Evolutionary conservation across 2,797 vertebrate species (phyloP).

Genomic region (Rhinella marina): DNA sequence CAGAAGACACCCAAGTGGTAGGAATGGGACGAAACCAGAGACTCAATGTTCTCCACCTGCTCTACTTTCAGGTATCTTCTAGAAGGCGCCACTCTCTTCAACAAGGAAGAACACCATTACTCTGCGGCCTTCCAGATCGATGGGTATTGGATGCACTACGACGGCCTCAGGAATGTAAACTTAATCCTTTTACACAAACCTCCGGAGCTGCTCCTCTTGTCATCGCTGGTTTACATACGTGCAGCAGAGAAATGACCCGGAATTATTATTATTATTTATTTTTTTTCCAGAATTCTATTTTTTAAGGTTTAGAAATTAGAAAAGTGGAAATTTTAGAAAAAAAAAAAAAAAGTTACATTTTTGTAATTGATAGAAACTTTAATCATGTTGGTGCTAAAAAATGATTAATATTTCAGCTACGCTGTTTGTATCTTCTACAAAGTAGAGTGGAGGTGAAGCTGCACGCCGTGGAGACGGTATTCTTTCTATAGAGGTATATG

Average conservation of each 20-base stretch:
- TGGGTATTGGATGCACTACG: constrained; percentile 86
- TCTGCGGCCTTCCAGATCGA: constrained; percentile 87
- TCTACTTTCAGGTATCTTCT: constrained; percentile 79
- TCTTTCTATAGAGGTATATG: neutral
- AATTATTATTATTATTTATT: neutral
- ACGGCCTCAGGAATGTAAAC: constrained; percentile 85
- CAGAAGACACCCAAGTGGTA: neutral
- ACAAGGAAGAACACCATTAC: constrained; percentile 89
- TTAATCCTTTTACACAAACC: constrained; percentile 87
- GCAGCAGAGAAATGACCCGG: constrained; percentile 79
- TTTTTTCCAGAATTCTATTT: neutral
- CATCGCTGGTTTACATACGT: constrained; percentile 85
- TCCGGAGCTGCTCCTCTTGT: constrained; percentile 84
- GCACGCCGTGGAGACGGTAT: neutral
- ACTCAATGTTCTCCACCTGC: neutral
- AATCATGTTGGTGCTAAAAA: constrained; percentile 22
- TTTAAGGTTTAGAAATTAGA: neutral
- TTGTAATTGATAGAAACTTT: constrained; percentile 1
- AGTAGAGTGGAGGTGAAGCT: neutral
- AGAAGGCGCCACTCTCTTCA: constrained; percentile 90
- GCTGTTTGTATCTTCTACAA: neutral
- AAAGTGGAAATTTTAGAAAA: constrained; percentile 5
- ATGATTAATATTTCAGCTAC: neutral
- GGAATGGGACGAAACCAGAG: neutral
- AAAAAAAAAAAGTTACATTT: neutral